phyloP scores from a whole-genome alignment of 2,888 invertebrate genomes.

The Entomobrya multifasciata region DNA sequence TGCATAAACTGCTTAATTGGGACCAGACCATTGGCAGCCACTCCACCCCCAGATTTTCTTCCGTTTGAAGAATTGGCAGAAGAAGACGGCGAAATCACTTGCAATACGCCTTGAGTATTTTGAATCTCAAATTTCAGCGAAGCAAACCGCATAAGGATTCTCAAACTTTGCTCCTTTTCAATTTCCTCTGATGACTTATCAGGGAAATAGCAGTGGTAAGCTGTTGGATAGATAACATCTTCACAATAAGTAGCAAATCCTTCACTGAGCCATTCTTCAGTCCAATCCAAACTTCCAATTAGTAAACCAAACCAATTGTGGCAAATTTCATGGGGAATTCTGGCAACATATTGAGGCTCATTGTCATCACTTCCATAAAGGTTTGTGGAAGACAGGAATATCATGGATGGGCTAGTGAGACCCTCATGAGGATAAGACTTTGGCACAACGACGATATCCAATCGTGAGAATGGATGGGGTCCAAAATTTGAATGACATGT shows the following conservation, averaged over 20 bases:
- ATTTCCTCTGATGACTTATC: slow-evolving; percentile 7
- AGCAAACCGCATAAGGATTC: slow-evolving; percentile 77
- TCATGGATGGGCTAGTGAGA: slow-evolving; percentile 81
- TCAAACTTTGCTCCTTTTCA: slow-evolving; percentile 46
- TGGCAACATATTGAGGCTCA: slow-evolving; percentile 77
- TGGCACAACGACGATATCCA: slow-evolving; percentile 81
- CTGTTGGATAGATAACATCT: slow-evolving; percentile 77
- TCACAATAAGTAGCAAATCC: slow-evolving; percentile 82
- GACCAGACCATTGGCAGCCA: slow-evolving; percentile 82
- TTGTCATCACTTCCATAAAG: slow-evolving; percentile 80
- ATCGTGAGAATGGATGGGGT: slow-evolving; percentile 81
- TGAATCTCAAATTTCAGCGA: slow-evolving; percentile 80
- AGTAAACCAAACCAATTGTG: slow-evolving; percentile 82
- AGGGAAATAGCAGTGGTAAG: slow-evolving; percentile 74
- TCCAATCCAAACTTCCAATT: slow-evolving; percentile 82
- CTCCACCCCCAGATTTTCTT: slow-evolving; percentile 77
- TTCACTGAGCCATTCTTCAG: slow-evolving; percentile 83
- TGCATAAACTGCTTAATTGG: slow-evolving; percentile 81
- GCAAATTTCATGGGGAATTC: slow-evolving; percentile 81
- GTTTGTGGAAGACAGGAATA: slow-evolving; percentile 81
- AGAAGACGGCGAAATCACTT: slow-evolving; percentile 81
- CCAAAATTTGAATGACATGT: slow-evolving; percentile 80
- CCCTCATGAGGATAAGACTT: slow-evolving; percentile 79
- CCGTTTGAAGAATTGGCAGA: slow-evolving; percentile 56
- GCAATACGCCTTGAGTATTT: slow-evolving; percentile 81